Percentiles rank a stretch among this genome's conserved stretches.
These are phyloP conservation scores for Trachemys scripta DNA, from an alignment of 2,113 vertebrate genomes.

Conservation along the genomic window DNA sequence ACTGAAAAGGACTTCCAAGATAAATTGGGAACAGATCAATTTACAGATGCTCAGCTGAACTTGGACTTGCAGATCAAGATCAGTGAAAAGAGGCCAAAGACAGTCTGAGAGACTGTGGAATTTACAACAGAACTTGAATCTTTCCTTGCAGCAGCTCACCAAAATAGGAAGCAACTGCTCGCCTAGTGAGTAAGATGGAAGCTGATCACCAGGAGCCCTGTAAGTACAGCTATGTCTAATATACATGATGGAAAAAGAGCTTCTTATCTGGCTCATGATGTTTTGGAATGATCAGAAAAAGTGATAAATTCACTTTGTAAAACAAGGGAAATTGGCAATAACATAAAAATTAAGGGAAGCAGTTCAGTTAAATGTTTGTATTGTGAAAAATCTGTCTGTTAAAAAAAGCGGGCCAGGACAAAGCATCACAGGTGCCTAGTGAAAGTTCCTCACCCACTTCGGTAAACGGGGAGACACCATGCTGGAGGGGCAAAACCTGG, in stretches of 20 bases:
- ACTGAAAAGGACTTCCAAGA: background rate
- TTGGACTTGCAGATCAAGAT: no score
- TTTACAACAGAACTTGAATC: background rate
- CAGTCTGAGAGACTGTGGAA: background rate
- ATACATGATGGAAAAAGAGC: background rate
- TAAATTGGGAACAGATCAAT: background rate
- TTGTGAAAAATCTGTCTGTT: background rate
- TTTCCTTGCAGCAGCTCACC: background rate
- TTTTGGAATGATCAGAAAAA: background rate
- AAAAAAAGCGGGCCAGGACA: background rate
- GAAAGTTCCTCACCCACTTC: background rate
- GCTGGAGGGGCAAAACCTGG: background rate
- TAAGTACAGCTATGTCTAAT: background rate
- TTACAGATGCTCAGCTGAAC: background rate
- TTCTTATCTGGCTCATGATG: background rate
- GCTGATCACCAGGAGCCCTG: background rate
- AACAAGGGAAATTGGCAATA: background rate
- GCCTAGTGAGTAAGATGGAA: background rate
- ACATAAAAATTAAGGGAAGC: background rate
- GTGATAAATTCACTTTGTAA: background rate
- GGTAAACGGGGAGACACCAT: background rate
- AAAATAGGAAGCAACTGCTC: background rate
- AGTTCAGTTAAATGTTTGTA: background rate
- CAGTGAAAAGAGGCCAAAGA: background rate
- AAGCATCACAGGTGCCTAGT: background rate